A percentile compares a stretch with the other conserved stretches of the same genome.
Evolutionary conservation across 1,140 invertebrate genomes (phyloP).

Genomic region (Anastrepha obliqua): DNA sequence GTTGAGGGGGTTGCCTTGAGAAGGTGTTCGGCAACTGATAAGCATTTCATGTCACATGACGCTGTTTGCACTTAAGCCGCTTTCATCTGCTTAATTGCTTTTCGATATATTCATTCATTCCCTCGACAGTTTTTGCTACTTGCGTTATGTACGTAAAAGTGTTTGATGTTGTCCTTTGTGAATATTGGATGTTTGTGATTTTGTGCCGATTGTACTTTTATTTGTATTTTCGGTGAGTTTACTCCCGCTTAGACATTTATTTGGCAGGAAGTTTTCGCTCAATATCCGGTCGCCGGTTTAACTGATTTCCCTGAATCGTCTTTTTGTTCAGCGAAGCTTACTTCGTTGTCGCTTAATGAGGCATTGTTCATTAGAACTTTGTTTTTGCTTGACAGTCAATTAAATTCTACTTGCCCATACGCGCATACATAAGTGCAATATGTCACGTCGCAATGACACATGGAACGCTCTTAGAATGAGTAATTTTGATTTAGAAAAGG

Average conservation of each 20-base stretch:
- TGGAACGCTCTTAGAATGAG: no score
- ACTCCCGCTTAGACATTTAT: not conserved
- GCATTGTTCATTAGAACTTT: slow-evolving; percentile 20
- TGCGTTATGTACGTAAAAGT: not conserved
- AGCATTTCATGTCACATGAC: slow-evolving; percentile 55
- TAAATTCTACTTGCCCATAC: not conserved
- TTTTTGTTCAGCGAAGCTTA: not conserved
- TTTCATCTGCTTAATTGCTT: slow-evolving; percentile 56
- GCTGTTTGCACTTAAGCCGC: slow-evolving; percentile 54
- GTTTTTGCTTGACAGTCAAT: slow-evolving; percentile 9
- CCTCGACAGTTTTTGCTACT: slow-evolving; percentile 22
- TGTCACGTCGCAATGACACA: no score
- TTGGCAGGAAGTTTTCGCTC: not conserved
- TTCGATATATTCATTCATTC: slow-evolving; percentile 47
- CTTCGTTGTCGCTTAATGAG: slow-evolving; percentile 16
- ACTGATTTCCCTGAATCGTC: not conserved
- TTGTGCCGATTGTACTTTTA: not conserved
- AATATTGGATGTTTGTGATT: not conserved
- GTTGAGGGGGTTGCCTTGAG: not conserved
- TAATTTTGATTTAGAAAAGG: no score
- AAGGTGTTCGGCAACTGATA: slow-evolving; percentile 54
- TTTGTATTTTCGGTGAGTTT: not conserved
- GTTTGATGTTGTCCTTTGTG: not conserved
- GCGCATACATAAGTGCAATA: no score
- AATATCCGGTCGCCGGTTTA: slow-evolving; percentile 17